Evolutionary conservation across 2,113 vertebrate species (phyloP).

Genomic region (Zosterops borbonicus): DNA sequence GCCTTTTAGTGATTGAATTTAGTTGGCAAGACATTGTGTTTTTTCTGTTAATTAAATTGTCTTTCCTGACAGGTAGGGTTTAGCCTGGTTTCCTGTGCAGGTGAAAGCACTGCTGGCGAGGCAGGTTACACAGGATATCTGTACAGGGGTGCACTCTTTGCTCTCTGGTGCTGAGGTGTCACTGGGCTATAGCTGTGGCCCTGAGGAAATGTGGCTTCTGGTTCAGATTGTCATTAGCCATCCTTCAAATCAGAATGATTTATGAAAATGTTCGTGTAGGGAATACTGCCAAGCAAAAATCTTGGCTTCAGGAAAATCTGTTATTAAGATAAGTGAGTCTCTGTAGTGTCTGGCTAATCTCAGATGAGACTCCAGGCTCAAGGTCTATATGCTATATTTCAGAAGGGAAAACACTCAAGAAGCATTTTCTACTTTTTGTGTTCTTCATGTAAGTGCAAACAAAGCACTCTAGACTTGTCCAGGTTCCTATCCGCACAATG

Average conservation of each 20-base stretch:
- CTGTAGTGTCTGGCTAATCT: background rate
- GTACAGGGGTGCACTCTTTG: background rate
- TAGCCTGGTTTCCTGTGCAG: background rate
- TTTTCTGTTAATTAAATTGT: slow-evolving; percentile 27
- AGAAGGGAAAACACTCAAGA: background rate
- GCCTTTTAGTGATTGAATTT: background rate
- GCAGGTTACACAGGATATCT: background rate
- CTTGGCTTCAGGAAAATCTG: background rate
- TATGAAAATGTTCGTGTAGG: background rate
- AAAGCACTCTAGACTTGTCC: background rate
- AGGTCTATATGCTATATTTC: background rate
- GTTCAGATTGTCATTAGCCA: background rate
- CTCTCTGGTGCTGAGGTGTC: background rate
- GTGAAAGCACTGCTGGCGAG: background rate
- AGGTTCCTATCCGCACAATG: background rate
- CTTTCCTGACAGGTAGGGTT: background rate
- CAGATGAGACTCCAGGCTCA: background rate
- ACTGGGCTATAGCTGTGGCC: background rate
- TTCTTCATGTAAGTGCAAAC: background rate
- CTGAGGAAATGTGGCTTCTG: background rate
- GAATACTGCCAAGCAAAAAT: background rate
- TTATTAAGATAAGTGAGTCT: background rate
- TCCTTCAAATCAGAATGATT: background rate
- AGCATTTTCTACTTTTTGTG: background rate
- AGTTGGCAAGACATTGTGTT: background rate